A percentile compares a stretch with the other conserved stretches of the same genome.
Conservation (phyloP, 2,888 invertebrate species). For the Spodoptera littoralis region DNA sequence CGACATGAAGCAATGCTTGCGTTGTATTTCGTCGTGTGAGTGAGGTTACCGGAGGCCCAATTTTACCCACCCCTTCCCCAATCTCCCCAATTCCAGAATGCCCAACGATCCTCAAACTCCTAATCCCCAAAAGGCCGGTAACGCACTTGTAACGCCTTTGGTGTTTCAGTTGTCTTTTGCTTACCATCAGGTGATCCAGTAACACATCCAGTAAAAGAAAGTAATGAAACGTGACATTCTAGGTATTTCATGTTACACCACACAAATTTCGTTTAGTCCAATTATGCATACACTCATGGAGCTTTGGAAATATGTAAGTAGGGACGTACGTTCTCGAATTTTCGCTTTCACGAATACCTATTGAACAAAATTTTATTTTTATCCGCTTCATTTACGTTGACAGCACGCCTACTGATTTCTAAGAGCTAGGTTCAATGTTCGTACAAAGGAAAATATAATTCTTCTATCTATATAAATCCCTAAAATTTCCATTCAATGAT, state of each 20-base stretch:
- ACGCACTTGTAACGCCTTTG: no score
- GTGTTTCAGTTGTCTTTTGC: no score
- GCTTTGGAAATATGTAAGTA: neutral
- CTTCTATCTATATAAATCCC: neutral
- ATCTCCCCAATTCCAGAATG: no score
- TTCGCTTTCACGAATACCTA: neutral
- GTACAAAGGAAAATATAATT: constrained; percentile 12
- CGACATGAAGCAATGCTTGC: no score
- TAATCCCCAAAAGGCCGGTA: no score
- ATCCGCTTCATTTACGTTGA: constrained; percentile 22
- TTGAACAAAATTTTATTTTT: constrained; percentile 13
- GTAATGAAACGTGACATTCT: no score
- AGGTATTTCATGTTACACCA: neutral
- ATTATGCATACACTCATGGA: constrained; percentile 12
- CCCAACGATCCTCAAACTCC: no score
- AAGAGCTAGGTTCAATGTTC: constrained; percentile 15
- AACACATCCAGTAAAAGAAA: no score
- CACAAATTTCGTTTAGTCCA: neutral
- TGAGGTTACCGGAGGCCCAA: no score
- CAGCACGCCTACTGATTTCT: constrained; percentile 17
- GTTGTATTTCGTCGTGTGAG: no score
- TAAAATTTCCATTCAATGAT: neutral
- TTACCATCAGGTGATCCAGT: no score
- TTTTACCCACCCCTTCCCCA: no score
- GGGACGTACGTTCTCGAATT: neutral